Percentiles rank a stretch among this genome's conserved stretches.
phyloP scores from a whole-genome alignment of 1,140 invertebrate genomes.

The Samia ricini region DNA sequence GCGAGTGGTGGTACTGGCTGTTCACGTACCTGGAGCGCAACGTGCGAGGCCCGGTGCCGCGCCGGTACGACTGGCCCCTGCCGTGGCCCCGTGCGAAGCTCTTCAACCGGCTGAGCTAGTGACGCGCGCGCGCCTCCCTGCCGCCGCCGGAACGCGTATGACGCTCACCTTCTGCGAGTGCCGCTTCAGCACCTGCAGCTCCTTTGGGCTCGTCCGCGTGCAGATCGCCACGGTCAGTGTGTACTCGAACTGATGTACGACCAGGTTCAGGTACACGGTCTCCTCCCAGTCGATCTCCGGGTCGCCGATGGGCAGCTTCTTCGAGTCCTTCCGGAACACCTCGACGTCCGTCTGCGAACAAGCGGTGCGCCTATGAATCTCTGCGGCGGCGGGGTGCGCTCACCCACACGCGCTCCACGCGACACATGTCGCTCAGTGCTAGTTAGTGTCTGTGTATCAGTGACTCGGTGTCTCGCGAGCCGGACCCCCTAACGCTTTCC shows the following conservation, averaged over 20 bases:
- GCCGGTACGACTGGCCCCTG: conserved; percentile 91
- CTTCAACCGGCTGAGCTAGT: conserved; percentile 76
- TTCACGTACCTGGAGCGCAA: conserved; percentile 93
- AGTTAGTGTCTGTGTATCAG: conserved; percentile 27
- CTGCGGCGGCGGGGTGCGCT: conserved; percentile 13
- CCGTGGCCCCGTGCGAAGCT: conserved; percentile 84
- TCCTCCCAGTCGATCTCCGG: conserved; percentile 99
- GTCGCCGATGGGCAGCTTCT: conserved; percentile 96
- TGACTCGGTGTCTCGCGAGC: conserved; percentile 4
- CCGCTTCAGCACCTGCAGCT: conserved; percentile 94
- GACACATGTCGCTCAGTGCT: background rate
- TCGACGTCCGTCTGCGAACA: conserved; percentile 91
- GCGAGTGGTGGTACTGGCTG: conserved; percentile 91
- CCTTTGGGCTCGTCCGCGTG: conserved; percentile 96
- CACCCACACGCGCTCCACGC: no score
- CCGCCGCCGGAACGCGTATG: conserved; percentile 59
- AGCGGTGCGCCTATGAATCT: conserved; percentile 23
- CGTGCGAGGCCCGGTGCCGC: conserved; percentile 87
- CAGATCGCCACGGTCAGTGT: conserved; percentile 98
- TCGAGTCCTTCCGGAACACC: conserved; percentile 97
- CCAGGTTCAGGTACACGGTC: conserved; percentile 98
- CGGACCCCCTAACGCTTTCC: conserved; percentile 43
- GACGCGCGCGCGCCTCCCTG: conserved; percentile 53
- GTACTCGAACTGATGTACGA: conserved; percentile 99
- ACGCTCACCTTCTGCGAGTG: conserved; percentile 89